These are phyloP conservation scores for Centrocercus urophasianus DNA, from an alignment of 2,113 vertebrate genomes.

Conservation along the genomic window DNA sequence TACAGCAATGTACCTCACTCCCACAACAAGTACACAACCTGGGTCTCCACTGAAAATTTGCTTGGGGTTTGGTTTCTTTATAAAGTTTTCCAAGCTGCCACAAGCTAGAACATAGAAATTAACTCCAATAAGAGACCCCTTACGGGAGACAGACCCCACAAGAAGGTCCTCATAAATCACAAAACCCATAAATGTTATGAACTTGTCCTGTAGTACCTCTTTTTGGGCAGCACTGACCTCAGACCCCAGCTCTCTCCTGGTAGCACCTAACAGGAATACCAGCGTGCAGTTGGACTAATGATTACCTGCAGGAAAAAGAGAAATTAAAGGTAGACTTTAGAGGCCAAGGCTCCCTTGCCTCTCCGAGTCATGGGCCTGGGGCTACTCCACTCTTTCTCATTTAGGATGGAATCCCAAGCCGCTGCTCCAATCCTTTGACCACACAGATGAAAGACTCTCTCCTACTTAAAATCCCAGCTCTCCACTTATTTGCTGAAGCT, in stretches of 20 bases:
- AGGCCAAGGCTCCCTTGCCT: background rate
- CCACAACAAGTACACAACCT: background rate
- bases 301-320: background rate
- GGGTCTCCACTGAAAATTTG: background rate
- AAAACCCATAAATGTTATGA: accelerated
- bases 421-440: background rate
- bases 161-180: accelerated
- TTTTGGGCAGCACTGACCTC: background rate
- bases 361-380: background rate
- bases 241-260: background rate
- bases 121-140: background rate
- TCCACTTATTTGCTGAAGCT: background rate
- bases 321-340: background rate
- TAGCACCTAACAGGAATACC: background rate
- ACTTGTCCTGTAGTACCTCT: accelerated
- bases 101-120: background rate
- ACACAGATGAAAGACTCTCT: background rate
- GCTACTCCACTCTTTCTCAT: background rate
- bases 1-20: background rate
- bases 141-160: background rate
- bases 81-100: background rate
- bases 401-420: background rate
- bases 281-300: background rate
- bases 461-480: background rate
- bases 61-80: accelerated